Evolutionary conservation across 2,113 vertebrate species (phyloP), one percentile per base, ranked within the genome.

Genomic region (Castor canadensis): DNA sequence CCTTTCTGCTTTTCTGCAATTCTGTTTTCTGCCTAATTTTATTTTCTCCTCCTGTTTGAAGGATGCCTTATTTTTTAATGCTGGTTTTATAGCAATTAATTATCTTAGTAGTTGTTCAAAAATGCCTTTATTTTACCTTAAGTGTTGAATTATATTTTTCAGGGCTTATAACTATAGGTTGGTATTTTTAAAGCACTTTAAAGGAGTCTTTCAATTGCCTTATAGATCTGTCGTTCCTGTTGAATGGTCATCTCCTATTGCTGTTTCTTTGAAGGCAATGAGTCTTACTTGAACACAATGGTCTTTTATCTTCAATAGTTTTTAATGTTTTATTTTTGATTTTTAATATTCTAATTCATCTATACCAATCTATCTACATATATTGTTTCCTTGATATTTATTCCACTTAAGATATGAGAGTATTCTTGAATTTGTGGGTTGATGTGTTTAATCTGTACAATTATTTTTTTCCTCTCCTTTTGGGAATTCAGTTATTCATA

Each of bases 121-220:
- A 96, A 87, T 83, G 15, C 32, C 85, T 79, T 89, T 47, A 85
- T 71, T 89, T 83, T 47, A 64, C 58, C 11, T 90, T 56, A 58
- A 80, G n/a, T 69, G 0, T 69, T 87, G 30, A 76, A 76, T 24
- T 45, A 66, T 49, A 47, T 54, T 80, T 52, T 64, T 69, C n/a
- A 87, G 49, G 9, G 13, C 38, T 49, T 49, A 28, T 35, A 84
- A 75, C n/a, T 76, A 32, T 64, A 87, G n/a, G 17, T 28, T 71
- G n/a, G 10, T 7, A 54, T 24, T 69, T 87, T 45, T 32, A 52
- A 69, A 62, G 52, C 6, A 60, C 43, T 81, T 76, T 45, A 52
- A 49, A 94, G 3, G 60, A 72, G 28, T 35, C 56, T 56, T 67
- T 90, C 52, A 56, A 26, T 56, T 71, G 49, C 26, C n/a, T 87